phyloP scores from a whole-genome alignment of 2,113 vertebrate genomes.

The Gnathochromis pfefferi region DNA sequence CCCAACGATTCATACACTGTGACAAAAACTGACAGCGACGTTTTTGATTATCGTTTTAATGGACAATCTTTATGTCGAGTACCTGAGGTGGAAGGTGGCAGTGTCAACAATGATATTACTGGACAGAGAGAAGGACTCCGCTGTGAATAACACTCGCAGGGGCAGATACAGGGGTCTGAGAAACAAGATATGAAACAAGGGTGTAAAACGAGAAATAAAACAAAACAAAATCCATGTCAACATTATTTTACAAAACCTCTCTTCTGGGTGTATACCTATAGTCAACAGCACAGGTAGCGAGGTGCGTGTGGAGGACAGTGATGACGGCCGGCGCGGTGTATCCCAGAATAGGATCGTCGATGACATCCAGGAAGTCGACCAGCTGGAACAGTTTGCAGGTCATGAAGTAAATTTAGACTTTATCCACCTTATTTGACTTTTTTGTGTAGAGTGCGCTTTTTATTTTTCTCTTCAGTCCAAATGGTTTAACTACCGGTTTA shows the following conservation, averaged over 20 bases:
- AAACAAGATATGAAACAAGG: background rate
- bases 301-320: constrained; percentile 84
- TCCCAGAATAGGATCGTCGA: constrained; percentile 86
- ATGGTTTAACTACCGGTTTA: background rate
- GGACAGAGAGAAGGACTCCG: constrained; percentile 87
- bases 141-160: constrained; percentile 78
- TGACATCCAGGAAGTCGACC: constrained; percentile 84
- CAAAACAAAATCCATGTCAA: background rate
- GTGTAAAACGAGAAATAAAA: background rate
- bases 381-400: constrained; percentile 60
- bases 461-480: background rate
- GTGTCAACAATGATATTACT: constrained; percentile 92
- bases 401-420: background rate
- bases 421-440: background rate
- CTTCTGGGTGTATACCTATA: constrained; percentile 72
- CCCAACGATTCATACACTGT: background rate
- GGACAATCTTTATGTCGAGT: background rate
- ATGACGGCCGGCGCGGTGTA: constrained; percentile 83
- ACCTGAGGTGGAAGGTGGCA: constrained; percentile 89
- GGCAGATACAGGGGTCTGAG: constrained; percentile 85
- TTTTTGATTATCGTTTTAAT: background rate
- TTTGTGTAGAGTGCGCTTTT: background rate
- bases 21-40: background rate
- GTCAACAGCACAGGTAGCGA: constrained; percentile 84
- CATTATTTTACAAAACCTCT: background rate